Evolutionary conservation across 1,140 invertebrate genomes (phyloP), one percentile per base, ranked within the genome.

Genomic region (Pachyrhynchus sulphureomaculatus): DNA sequence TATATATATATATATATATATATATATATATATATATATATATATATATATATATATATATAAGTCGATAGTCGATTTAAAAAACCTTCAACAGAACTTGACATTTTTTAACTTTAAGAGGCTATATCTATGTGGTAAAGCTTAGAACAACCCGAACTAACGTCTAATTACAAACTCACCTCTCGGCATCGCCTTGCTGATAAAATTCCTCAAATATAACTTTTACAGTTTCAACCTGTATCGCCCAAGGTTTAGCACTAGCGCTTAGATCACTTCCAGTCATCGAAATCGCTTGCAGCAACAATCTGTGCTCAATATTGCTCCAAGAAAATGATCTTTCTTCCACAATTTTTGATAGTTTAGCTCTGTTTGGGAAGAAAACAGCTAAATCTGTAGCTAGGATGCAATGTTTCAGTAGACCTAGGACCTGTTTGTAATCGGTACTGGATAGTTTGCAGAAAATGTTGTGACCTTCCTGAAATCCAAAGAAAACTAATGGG

Each of bases 131-230:
- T n/a, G n/a, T n/a, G n/a, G n/a, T n/a, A n/a, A n/a, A n/a, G n/a
- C n/a, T n/a, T n/a, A n/a, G n/a, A n/a, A n/a, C n/a, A n/a, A n/a
- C n/a, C n/a, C n/a, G n/a, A n/a, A n/a, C n/a, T n/a, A n/a, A n/a
- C n/a, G n/a, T n/a, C n/a, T n/a, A n/a, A n/a, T n/a, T n/a, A n/a
- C n/a, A n/a, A n/a, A 5, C 41, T 18, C n/a, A 60, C 57, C 83
- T 80, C 73, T 92, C 90, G 24, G 85, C 86, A 73, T 93, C 90
- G 23, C 81, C 88, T 78, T 92, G 89, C 64, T 88, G 84, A 76
- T 92, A 93, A 76, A 93, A 93, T 72, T 93, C 91, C 71, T 92
- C 87, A 77, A 92, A 91, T 61, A 93, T 92, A 4, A 65, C 73
- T 66, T 86, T 84, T 1, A 92, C 90, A 0, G 88, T 92, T 73